These are phyloP conservation scores for Eonycteris spelaea DNA, from an alignment of 2,113 vertebrate species.

Conservation along the genomic window DNA sequence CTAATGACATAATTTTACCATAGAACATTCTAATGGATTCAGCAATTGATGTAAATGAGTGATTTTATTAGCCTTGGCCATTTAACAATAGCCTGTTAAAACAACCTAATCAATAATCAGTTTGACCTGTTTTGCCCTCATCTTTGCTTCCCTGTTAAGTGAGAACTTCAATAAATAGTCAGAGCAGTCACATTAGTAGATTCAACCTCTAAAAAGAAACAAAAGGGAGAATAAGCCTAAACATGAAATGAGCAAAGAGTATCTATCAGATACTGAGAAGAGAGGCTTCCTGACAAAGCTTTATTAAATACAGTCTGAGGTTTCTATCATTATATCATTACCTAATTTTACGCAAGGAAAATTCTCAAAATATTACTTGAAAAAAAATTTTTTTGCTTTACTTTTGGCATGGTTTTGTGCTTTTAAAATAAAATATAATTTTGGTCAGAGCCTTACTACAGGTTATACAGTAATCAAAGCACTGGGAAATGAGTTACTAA, in stretches of 20 bases:
- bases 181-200: slow-evolving; percentile 39
- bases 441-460: too few relatives aligned
- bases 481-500: neutral
- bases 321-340: neutral
- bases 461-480: neutral
- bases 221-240: neutral
- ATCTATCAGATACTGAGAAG: neutral
- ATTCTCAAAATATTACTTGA: neutral
- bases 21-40: slow-evolving; percentile 36
- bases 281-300: neutral
- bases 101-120: slow-evolving; percentile 55
- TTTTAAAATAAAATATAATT: neutral
- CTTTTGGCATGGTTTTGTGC: neutral
- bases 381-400: neutral
- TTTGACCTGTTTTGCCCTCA: slow-evolving; percentile 22
- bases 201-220: slow-evolving; percentile 31
- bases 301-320: neutral
- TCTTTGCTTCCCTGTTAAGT: slow-evolving; percentile 11
- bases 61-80: slow-evolving; percentile 25
- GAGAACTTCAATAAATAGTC: neutral
- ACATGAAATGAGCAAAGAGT: neutral
- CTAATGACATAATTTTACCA: slow-evolving; percentile 38
- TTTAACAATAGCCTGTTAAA: slow-evolving; percentile 48
- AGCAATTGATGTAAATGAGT: slow-evolving; percentile 35
- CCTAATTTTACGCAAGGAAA: neutral